Conservation (phyloP, 2,797 vertebrate species). For the Fratercula arctica region DNA sequence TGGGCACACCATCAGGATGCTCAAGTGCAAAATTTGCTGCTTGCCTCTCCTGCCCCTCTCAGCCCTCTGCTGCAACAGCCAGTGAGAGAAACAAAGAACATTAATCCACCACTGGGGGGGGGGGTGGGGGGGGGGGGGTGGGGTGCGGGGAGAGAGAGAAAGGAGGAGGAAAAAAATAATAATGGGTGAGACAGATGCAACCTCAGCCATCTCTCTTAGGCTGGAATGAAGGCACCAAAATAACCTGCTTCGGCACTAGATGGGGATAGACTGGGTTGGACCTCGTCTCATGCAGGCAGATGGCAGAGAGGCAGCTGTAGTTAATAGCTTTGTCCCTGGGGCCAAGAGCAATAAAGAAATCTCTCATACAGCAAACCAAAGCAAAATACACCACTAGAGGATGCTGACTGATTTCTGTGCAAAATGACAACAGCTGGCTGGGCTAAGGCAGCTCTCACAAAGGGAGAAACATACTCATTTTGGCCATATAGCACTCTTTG, state of each 20-base stretch:
- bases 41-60: neutral
- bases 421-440: neutral
- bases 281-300: neutral
- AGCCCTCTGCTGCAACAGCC: neutral
- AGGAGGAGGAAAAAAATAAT: no score
- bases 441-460: neutral
- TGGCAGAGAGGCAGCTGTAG: neutral
- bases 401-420: neutral
- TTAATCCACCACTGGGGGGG: neutral
- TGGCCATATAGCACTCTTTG: neutral
- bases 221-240: neutral
- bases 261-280: neutral
- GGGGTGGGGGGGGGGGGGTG: no score
- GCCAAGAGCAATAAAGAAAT: neutral
- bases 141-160: neutral
- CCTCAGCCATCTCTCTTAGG: neutral
- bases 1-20: neutral
- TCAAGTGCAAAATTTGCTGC: neutral
- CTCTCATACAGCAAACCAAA: neutral
- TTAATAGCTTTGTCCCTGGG: neutral
- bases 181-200: neutral
- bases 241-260: neutral
- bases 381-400: neutral
- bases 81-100: neutral
- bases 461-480: neutral